Percentiles rank a stretch among this genome's conserved stretches.
phyloP scores from a whole-genome alignment of 2,113 vertebrate species.

The Callipepla squamata region DNA sequence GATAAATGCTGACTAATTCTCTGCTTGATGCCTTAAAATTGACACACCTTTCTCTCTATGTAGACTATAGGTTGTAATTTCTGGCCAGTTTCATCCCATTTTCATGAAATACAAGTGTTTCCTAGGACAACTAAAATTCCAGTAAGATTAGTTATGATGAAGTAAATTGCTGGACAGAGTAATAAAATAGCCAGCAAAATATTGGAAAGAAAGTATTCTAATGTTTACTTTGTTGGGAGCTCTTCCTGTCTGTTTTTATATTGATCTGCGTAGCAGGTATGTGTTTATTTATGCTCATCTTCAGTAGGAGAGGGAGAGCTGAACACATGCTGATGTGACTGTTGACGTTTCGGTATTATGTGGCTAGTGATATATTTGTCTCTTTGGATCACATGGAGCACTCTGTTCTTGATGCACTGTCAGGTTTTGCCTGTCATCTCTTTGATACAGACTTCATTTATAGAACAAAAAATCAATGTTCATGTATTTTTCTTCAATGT shows the following conservation, averaged over 20 bases:
- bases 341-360: accelerated
- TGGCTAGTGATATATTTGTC: not conserved
- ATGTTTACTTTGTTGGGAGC: not conserved
- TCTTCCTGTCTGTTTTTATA: not conserved
- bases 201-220: not conserved
- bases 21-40: not conserved
- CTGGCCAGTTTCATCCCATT: not conserved
- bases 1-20: not conserved
- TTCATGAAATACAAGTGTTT: not conserved
- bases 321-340: accelerated
- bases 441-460: not conserved
- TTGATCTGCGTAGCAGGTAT: not conserved
- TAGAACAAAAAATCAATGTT: not conserved
- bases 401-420: not conserved
- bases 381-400: not conserved
- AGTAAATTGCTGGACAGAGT: not conserved
- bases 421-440: not conserved
- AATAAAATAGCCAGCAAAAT: not conserved
- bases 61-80: not conserved
- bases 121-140: not conserved
- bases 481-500: constrained; percentile 31
- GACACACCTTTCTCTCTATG: not conserved
- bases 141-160: not conserved
- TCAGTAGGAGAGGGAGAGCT: not conserved
- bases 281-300: not conserved